A percentile compares a stretch with the other conserved stretches of the same genome.
These are phyloP conservation scores for Bubo scandiacus DNA, from an alignment of 2,113 vertebrate species.

Conservation along the genomic window DNA sequence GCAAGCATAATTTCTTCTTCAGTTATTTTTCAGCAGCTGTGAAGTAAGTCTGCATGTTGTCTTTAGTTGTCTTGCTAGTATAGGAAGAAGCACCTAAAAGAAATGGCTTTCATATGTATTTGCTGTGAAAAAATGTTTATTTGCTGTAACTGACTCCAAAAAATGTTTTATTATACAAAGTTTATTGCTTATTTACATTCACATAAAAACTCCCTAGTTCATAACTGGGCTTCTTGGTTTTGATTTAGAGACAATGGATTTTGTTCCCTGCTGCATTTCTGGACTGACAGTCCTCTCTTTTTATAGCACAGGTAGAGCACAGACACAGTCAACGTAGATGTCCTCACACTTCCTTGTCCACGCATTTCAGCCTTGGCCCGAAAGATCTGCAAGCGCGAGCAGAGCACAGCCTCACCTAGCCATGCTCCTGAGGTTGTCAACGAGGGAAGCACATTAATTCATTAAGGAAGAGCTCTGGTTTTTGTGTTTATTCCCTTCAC, in stretches of 20 bases:
- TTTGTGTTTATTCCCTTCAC: slow-evolving; percentile 1
- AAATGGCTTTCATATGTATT: background rate
- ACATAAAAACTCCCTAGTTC: background rate
- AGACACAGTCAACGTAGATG: background rate
- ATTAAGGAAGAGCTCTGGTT: background rate
- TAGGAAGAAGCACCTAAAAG: background rate
- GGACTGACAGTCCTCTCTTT: background rate
- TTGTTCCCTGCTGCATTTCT: background rate
- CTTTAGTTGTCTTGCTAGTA: background rate
- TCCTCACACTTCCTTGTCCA: background rate
- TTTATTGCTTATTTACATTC: slow-evolving; percentile 19
- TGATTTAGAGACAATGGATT: background rate
- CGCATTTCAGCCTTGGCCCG: background rate
- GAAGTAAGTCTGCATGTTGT: background rate
- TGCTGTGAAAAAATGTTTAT: slow-evolving; percentile 3
- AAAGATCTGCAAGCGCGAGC: background rate
- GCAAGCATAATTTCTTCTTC: background rate
- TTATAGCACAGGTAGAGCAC: background rate
- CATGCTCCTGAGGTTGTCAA: background rate
- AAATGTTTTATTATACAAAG: background rate
- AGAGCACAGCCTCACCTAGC: background rate
- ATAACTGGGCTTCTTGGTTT: background rate
- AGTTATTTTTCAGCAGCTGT: background rate
- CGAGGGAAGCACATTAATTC: background rate
- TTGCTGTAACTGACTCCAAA: background rate